phyloP scores from a whole-genome alignment of 2,797 vertebrate species.

The Typhlichthys eigenmanni region DNA sequence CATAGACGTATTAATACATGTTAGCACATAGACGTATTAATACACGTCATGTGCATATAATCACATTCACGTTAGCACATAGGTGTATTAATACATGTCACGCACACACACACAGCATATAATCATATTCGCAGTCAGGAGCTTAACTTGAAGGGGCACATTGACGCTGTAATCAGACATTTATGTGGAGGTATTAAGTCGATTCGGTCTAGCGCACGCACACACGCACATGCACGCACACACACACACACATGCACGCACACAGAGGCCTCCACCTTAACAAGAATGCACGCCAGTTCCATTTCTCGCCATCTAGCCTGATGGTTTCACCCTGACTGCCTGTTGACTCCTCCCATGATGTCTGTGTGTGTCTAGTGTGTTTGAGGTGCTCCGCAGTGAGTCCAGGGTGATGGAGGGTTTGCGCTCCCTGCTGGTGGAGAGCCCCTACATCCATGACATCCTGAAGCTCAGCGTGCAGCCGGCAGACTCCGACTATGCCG shows the following conservation, averaged over 20 bases:
- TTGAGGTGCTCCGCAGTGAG: slow-evolving; percentile 91
- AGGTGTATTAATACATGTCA: background rate
- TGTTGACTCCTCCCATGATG: background rate
- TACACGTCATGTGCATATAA: background rate
- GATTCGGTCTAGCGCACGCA: background rate
- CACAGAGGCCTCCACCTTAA: background rate
- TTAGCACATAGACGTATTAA: no score
- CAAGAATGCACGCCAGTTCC: background rate
- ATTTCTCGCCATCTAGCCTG: background rate
- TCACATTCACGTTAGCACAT: background rate
- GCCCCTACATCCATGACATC: slow-evolving; percentile 87
- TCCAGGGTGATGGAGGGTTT: slow-evolving; percentile 95
- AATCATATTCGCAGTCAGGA: background rate
- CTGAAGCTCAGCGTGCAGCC: slow-evolving; percentile 94
- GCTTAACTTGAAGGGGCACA: background rate
- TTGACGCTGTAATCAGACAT: background rate
- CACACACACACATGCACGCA: background rate
- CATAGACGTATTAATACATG: no score
- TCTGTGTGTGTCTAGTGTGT: slow-evolving; percentile 73
- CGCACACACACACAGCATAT: background rate
- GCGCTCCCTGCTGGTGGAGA: slow-evolving; percentile 89
- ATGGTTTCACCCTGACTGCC: background rate
- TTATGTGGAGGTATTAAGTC: background rate
- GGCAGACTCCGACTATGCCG: slow-evolving; percentile 90
- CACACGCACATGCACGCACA: background rate